These are phyloP conservation scores for Cyprinodon variegatus DNA, from an alignment of 2,113 vertebrate species.

Conservation along the genomic window DNA sequence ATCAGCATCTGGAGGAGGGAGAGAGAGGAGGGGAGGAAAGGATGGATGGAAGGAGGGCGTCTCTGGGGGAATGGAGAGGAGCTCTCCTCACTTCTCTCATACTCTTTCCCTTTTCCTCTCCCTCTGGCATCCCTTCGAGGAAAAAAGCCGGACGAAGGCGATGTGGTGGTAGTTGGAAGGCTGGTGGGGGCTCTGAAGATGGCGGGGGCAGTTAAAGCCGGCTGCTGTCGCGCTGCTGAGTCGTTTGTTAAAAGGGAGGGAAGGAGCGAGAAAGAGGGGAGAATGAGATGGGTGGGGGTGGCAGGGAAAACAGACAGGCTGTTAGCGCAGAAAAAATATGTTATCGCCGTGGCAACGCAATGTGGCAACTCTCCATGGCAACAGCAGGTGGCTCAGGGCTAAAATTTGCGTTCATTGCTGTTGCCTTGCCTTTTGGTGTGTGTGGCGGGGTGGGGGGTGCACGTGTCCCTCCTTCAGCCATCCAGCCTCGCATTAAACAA, in stretches of 20 bases:
- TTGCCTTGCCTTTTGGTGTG: constrained; percentile 30
- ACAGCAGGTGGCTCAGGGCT: constrained; percentile 83
- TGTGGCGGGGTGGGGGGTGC: neutral
- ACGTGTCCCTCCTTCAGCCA: constrained; percentile 53
- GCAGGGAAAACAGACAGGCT: constrained; percentile 84
- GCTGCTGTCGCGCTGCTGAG: constrained; percentile 85
- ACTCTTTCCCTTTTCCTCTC: neutral
- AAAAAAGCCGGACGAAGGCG: constrained; percentile 22
- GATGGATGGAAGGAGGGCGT: constrained; percentile 66
- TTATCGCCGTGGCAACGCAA: constrained; percentile 88
- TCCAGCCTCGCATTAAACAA: constrained; percentile 62
- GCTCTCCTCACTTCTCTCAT: constrained; percentile 18
- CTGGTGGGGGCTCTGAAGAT: constrained; percentile 55
- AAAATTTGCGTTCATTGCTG: constrained; percentile 61
- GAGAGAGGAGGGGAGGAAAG: constrained; percentile 22
- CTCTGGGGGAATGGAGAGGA: constrained; percentile 71
- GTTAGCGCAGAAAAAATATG: constrained; percentile 86
- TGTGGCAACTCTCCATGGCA: constrained; percentile 83
- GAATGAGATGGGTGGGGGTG: constrained; percentile 28
- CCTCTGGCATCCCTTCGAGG: neutral
- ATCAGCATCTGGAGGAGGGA: constrained; percentile 81
- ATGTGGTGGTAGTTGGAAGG: neutral
- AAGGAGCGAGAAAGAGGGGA: neutral
- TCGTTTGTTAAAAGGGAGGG: constrained; percentile 77
- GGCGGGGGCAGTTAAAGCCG: constrained; percentile 73